phyloP scores from a whole-genome alignment of 1,140 invertebrate species.

The Elymnias hypermnestra region DNA sequence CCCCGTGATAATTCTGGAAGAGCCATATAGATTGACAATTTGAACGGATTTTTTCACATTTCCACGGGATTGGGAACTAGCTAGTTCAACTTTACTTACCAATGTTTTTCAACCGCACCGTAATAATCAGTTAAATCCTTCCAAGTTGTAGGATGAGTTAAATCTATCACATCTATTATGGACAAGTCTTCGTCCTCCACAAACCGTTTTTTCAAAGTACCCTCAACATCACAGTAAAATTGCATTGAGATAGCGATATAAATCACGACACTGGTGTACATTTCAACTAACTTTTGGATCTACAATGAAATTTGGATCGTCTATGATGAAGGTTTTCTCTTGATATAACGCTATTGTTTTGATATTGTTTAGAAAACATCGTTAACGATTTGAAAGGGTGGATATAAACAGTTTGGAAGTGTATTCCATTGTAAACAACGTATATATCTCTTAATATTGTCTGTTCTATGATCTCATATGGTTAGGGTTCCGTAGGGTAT shows the following conservation, averaged over 20 bases:
- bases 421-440: not conserved
- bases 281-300: not conserved
- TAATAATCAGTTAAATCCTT: slow-evolving; percentile 33
- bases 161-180: slow-evolving; percentile 36
- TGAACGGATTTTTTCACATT: too few relatives aligned
- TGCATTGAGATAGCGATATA: not conserved
- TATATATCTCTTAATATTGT: too few relatives aligned
- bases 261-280: not conserved
- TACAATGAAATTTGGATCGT: not conserved
- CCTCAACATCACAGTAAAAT: not conserved
- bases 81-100: too few relatives aligned
- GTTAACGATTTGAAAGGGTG: not conserved
- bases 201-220: not conserved
- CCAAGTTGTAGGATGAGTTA: slow-evolving; percentile 38
- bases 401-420: not conserved
- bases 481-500: too few relatives aligned
- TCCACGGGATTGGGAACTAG: too few relatives aligned
- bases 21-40: too few relatives aligned
- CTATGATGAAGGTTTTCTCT: not conserved
- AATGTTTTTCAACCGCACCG: slow-evolving; percentile 35
- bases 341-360: not conserved
- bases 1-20: too few relatives aligned
- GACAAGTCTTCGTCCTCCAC: slow-evolving; percentile 20
- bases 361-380: not conserved
- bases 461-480: too few relatives aligned